Base-by-base conservation (phyloP, 2,888 invertebrate genomes). In the Boloria selene region DNA sequence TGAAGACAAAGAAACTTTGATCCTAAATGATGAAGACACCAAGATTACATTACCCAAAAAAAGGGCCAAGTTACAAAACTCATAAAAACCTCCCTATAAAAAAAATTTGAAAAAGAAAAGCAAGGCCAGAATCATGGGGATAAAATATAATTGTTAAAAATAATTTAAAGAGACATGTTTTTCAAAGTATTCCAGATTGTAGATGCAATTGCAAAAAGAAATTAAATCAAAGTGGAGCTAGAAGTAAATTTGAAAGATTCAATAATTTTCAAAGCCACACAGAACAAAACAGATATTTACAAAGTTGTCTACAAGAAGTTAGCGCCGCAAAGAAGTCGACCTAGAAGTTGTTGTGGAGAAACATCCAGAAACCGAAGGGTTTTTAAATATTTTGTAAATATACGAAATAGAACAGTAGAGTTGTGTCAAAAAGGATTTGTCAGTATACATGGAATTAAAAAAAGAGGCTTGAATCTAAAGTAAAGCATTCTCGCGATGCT, bases 131-230 rank as follows among this genome's bases (percentile, higher is more conserved):
- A 16, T 38, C 16, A 10, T 54, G 54, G 54, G 31, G 16, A 18
- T 50, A 59, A 50, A 59, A 59, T 49, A 50, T 16, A 16, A 59
- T 16, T 54, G 4, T 38, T 7, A 59, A 50, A 45, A 58, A 59
- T 31, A 50, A 59, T 16, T 13, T 59, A 31, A 59, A 31, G 13
- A 59, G 31, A 16, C 59, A 59, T 26, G 22, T 49, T n/a, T 49
- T 59, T 45, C n/a, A 7, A 26, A 31, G 13, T 13, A 45, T 59
- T 10, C 16, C 31, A 14, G 31, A 26, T 14, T 59, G 49, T 26
- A n/a, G 59, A 26, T 59, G 59, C 49, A 31, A 59, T 49, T 59
- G 59, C 26, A 59, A 50, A 50, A 47, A 50, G 16, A 59, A 59
- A 59, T 16, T 59, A 17, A 50, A 26, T 59, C 31, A 49, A 47